These are phyloP conservation scores for Petrocephalus sullivani DNA, from an alignment of 2,797 vertebrate genomes.

Conservation along the genomic window DNA sequence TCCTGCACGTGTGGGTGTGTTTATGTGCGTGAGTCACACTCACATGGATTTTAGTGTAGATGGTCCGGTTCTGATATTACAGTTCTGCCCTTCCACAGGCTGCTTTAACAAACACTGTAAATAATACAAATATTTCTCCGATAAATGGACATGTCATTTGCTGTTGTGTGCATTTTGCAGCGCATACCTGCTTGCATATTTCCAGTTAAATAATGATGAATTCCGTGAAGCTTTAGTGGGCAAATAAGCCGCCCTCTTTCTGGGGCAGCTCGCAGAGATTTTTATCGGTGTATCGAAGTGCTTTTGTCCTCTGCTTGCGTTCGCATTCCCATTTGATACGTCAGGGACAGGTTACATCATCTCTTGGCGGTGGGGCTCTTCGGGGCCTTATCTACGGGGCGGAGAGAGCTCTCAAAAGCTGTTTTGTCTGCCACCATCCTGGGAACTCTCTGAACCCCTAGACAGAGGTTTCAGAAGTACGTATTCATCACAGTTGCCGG, in stretches of 20 bases:
- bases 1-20: constrained; percentile 11
- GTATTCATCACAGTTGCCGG: constrained; percentile 57
- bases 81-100: background rate
- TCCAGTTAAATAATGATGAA: background rate
- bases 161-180: constrained; percentile 19
- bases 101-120: background rate
- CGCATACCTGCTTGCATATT: constrained; percentile 10
- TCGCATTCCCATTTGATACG: constrained; percentile 38
- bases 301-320: constrained; percentile 30
- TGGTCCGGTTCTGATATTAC: background rate
- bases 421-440: constrained; percentile 69
- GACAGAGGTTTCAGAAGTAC: constrained; percentile 55
- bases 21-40: background rate
- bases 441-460: constrained; percentile 61
- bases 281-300: constrained; percentile 22
- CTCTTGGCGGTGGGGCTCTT: constrained; percentile 55
- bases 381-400: constrained; percentile 56
- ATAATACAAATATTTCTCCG: constrained; percentile 15
- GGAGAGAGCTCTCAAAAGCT: constrained; percentile 66
- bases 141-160: constrained; percentile 31
- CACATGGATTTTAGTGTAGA: background rate
- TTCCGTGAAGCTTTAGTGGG: background rate
- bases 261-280: constrained; percentile 28
- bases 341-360: constrained; percentile 62
- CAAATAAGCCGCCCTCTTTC: constrained; percentile 20